These are phyloP conservation scores for Panorpa germanica DNA, from an alignment of 2,888 invertebrate genomes.

Conservation along the genomic window DNA sequence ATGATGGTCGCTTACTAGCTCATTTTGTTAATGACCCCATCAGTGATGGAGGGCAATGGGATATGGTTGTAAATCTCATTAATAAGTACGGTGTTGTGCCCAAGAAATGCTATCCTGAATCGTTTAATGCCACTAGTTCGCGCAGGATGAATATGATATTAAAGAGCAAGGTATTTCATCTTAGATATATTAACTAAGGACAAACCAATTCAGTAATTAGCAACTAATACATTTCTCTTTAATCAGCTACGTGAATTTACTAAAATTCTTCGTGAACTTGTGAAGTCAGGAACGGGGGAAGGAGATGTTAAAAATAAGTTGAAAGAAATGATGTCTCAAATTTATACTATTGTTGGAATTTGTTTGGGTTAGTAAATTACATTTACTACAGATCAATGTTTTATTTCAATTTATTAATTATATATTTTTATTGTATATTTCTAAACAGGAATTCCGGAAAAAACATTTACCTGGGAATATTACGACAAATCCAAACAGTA, in stretches of 20 bases:
- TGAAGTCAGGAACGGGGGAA: constrained; percentile 38
- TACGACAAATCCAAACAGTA: constrained; percentile 66
- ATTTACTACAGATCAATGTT: background rate
- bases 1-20: constrained; percentile 1
- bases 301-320: constrained; percentile 41
- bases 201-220: constrained; percentile 4
- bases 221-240: constrained; percentile 9
- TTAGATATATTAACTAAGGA: constrained; percentile 4
- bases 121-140: constrained; percentile 57
- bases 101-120: constrained; percentile 73
- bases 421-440: background rate
- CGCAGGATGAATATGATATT: constrained; percentile 58
- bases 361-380: constrained; percentile 39
- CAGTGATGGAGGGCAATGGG: constrained; percentile 82
- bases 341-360: constrained; percentile 67
- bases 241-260: constrained; percentile 63
- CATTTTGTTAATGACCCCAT: constrained; percentile 44
- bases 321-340: constrained; percentile 47
- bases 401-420: background rate
- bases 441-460: constrained; percentile 42
- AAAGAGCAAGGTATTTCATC: constrained; percentile 51
- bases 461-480: constrained; percentile 65
- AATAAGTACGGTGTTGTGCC: constrained; percentile 79
- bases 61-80: constrained; percentile 75
- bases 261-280: constrained; percentile 44